Evolutionary conservation across 2,113 vertebrate genomes (phyloP).

Genomic region (Tragelaphus buxtoni): DNA sequence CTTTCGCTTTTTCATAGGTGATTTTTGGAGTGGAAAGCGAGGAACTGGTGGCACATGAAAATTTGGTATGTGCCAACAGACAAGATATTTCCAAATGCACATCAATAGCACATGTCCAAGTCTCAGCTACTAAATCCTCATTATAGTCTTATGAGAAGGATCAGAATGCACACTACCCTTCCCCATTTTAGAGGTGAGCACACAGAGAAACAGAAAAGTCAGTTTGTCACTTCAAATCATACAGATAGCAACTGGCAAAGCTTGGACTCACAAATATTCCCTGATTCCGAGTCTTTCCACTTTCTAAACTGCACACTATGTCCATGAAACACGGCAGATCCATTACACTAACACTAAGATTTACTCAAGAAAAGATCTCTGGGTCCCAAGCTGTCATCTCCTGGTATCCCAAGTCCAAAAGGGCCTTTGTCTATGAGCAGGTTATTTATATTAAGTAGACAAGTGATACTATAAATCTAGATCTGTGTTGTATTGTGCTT

Average conservation of each 20-base stretch:
- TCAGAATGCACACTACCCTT: neutral
- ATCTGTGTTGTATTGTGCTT: neutral
- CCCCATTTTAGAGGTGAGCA: neutral
- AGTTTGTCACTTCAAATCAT: neutral
- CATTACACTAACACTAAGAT: neutral
- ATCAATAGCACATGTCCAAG: neutral
- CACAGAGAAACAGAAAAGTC: neutral
- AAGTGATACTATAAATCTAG: neutral
- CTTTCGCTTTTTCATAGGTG: neutral
- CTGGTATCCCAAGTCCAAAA: neutral
- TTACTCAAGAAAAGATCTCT: neutral
- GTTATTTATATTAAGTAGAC: neutral
- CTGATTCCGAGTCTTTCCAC: neutral
- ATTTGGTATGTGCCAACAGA: neutral
- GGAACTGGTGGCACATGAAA: neutral
- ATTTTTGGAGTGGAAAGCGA: neutral
- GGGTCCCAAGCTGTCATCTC: neutral
- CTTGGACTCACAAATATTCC: neutral
- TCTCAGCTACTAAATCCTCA: neutral
- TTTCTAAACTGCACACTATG: conserved; percentile 21
- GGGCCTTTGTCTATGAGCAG: neutral
- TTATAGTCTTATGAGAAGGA: neutral
- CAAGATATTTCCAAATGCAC: neutral
- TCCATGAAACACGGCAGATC: neutral
- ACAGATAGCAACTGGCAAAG: neutral